Percentiles rank a stretch among this genome's conserved stretches.
Conservation (phyloP, 2,888 invertebrate genomes). For the Chymomyza caudatula region DNA sequence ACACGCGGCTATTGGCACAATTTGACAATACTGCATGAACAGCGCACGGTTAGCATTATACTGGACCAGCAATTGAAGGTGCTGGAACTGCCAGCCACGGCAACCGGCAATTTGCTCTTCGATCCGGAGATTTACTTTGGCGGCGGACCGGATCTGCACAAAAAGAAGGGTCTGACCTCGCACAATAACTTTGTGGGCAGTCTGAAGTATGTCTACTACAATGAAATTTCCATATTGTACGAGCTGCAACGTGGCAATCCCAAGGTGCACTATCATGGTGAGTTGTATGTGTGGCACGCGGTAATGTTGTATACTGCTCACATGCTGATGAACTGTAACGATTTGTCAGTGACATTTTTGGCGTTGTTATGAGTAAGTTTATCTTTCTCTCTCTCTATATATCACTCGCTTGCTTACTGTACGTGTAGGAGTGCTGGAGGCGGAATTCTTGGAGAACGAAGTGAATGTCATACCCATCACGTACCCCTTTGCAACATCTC, state of each 20-base stretch:
- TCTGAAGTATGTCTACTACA: constrained; percentile 94
- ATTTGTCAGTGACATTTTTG: constrained; percentile 20
- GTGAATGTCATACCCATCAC: constrained; percentile 93
- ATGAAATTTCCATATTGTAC: constrained; percentile 93
- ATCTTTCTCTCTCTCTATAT: neutral
- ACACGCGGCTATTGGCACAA: constrained; percentile 92
- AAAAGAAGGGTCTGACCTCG: constrained; percentile 89
- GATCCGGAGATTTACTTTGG: constrained; percentile 97
- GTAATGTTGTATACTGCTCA: neutral
- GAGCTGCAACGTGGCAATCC: constrained; percentile 91
- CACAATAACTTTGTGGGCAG: constrained; percentile 93
- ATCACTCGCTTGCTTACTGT: neutral
- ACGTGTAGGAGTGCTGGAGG: constrained; percentile 83
- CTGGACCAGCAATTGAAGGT: constrained; percentile 86
- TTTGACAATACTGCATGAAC: constrained; percentile 89
- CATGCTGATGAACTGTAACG: constrained; percentile 1
- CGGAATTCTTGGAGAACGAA: constrained; percentile 90
- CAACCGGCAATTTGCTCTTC: constrained; percentile 86
- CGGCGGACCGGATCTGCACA: constrained; percentile 90
- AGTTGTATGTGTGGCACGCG: constrained; percentile 31
- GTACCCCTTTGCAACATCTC: constrained; percentile 92
- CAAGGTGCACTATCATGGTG: constrained; percentile 87
- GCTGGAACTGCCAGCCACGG: constrained; percentile 82
- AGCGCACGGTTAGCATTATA: constrained; percentile 85
- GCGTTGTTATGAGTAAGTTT: constrained; percentile 5